Evolutionary conservation across 2,888 invertebrate species (phyloP), one percentile per base, ranked within the genome.

Genomic region (Hyalella azteca): DNA sequence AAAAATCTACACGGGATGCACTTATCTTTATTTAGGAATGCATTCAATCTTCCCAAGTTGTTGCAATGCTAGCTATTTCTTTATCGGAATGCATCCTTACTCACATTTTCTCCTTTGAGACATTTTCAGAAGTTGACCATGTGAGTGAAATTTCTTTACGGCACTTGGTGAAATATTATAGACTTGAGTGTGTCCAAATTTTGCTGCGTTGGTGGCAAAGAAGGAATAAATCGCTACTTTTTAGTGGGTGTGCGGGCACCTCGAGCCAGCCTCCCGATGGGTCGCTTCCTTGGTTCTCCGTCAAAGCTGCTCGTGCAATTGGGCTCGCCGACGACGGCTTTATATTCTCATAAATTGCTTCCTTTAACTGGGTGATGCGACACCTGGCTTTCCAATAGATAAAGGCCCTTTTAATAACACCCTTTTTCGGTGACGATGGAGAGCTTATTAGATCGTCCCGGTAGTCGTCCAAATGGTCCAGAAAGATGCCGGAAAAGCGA

Each of bases 381-480:
- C 66, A 66, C 66, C 66, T 66, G 66, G 66, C 66, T 66, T 66
- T 66, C 66, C 66, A 66, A 66, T 66, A 66, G 66, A 66, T 66
- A 66, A 66, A 66, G n/a, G 66, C 36, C 36, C 66, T 66, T 66
- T 66, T 66, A 66, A 66, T 66, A 66, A 66, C 66, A 66, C 66
- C 36, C 66, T 19, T 66, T n/a, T 66, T 66, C n/a, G 66, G 66
- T 66, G 66, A 66, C 66, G 66, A 66, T 66, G 66, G 66, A 66
- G 66, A 66, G 66, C 66, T 66, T 66, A 66, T 66, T 36, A 66
- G 36, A 36, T 39, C 36, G 32, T 32, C 32, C 36, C 22, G 36
- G 66, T 66, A 29, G 66, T 15, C 66, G 22, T 19, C 22, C 66
- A 32, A 66, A 66, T 66, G 66, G 66, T 66, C 66, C 66, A 36